Evolutionary conservation across 2,113 vertebrate genomes (phyloP).

Genomic region (Scortum barcoo): DNA sequence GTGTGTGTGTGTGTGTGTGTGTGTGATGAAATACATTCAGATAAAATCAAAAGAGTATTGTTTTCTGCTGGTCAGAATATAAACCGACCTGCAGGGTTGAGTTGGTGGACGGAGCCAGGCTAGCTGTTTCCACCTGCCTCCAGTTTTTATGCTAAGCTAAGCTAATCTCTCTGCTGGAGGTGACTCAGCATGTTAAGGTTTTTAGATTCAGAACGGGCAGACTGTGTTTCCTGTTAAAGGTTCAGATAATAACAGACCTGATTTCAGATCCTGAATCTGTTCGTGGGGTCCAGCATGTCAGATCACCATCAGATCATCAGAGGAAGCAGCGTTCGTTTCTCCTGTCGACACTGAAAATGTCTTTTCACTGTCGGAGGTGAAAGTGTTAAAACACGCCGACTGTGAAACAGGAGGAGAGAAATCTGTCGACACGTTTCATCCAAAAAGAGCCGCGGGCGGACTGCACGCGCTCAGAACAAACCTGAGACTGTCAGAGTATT

Average conservation of each 20-base stretch:
- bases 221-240: no score
- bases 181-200: background rate
- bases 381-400: conserved; percentile 6
- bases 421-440: conserved; percentile 39
- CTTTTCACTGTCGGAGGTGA: background rate
- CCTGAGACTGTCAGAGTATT: conserved; percentile 52
- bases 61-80: no score
- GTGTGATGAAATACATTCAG: no score
- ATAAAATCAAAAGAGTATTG: no score
- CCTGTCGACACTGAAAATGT: no score
- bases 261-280: background rate
- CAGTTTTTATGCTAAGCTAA: background rate
- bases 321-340: background rate
- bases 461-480: conserved; percentile 37
- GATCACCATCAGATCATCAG: background rate
- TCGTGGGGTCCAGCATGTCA: no score
- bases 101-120: background rate
- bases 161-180: background rate
- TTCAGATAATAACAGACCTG: background rate
- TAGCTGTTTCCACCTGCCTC: background rate
- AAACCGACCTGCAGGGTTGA: no score
- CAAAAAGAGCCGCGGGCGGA: conserved; percentile 14
- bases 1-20: no score
- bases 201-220: no score
- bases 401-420: conserved; percentile 25